A percentile compares a stretch with the other conserved stretches of the same genome.
phyloP scores from a whole-genome alignment of 2,888 invertebrate genomes.

The Podabrus alpinus region DNA sequence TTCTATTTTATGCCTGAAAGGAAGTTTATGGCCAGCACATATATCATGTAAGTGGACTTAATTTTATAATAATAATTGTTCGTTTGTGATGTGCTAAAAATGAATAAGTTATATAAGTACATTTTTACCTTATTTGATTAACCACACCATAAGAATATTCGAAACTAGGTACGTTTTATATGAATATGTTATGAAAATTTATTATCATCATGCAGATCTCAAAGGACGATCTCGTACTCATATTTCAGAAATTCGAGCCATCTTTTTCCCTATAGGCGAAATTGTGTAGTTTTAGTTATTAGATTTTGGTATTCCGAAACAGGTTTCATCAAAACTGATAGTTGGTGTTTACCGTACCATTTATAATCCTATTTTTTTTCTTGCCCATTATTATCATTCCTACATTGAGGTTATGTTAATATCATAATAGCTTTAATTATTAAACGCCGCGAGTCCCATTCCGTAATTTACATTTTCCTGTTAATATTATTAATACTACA shows the following conservation, averaged over 20 bases:
- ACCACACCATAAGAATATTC: neutral
- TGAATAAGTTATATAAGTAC: neutral
- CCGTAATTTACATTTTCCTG: neutral
- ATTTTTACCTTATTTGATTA: neutral
- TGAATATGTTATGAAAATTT: neutral
- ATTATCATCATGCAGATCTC: neutral
- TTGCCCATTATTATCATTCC: neutral
- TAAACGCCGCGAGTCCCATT: neutral
- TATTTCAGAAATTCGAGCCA: constrained; percentile 2
- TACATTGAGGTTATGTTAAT: neutral
- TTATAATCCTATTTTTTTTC: neutral
- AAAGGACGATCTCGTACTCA: neutral
- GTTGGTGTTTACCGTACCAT: neutral
- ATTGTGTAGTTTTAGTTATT: neutral
- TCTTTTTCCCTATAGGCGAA: neutral
- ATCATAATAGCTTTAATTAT: neutral
- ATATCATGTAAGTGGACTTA: constrained; percentile 16
- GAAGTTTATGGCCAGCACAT: constrained; percentile 19
- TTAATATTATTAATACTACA: neutral
- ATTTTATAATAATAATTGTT: neutral
- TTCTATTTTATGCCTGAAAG: constrained; percentile 25
- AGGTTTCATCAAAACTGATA: neutral
- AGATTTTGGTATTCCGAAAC: neutral
- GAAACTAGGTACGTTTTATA: neutral
- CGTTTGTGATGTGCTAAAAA: neutral